Percentiles rank a stretch among this genome's conserved stretches.
phyloP scores from a whole-genome alignment of 2,797 vertebrate species.

The Falco cherrug region DNA sequence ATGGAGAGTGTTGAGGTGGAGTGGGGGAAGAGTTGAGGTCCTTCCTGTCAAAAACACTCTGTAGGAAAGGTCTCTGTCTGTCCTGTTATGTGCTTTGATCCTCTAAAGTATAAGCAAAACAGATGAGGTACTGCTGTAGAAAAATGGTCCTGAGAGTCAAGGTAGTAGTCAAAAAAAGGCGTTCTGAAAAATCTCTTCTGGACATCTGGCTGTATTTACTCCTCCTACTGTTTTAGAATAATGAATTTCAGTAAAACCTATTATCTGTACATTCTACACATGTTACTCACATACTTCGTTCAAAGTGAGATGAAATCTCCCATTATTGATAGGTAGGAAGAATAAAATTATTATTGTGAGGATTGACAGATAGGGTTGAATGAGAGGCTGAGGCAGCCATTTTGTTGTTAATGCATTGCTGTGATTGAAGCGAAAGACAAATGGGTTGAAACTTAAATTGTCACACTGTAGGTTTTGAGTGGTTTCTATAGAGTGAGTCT shows the following conservation, averaged over 20 bases:
- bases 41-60: background rate
- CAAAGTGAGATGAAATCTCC: background rate
- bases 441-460: background rate
- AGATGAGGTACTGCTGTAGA: background rate
- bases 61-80: background rate
- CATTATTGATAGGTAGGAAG: background rate
- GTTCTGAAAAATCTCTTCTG: background rate
- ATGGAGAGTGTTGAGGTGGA: background rate
- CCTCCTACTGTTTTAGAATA: background rate
- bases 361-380: background rate
- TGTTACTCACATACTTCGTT: background rate
- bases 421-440: background rate
- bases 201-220: background rate
- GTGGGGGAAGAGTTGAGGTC: background rate
- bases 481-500: background rate
- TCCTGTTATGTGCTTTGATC: background rate
- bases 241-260: background rate
- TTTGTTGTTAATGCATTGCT: slow-evolving; percentile 6
- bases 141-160: background rate
- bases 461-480: background rate
- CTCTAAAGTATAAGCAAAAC: background rate
- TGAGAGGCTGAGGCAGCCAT: slow-evolving; percentile 48
- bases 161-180: background rate
- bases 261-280: rapidly evolving
- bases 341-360: background rate